These are phyloP conservation scores for Parnassius smintheus DNA, from an alignment of 2,888 invertebrate species.

Conservation along the genomic window DNA sequence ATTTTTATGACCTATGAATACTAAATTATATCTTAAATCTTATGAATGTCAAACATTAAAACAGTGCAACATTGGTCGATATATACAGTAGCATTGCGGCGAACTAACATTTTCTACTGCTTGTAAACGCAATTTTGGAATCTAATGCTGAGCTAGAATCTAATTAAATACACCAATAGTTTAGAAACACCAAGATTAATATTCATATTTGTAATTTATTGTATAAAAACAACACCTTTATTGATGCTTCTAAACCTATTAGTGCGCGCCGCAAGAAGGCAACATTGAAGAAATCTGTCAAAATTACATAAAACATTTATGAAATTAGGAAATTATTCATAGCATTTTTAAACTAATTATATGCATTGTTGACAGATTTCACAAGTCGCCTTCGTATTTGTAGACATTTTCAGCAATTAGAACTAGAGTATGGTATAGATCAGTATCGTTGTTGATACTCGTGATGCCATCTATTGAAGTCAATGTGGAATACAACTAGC, in stretches of 20 bases:
- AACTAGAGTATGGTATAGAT: conserved; percentile 41
- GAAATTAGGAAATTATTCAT: no score
- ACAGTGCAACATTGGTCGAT: conserved; percentile 11
- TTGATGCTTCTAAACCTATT: conserved; percentile 16
- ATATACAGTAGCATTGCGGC: conserved; percentile 13
- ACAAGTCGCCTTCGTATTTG: conserved; percentile 2
- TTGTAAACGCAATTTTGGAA: conserved; percentile 7
- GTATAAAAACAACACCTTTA: conserved; percentile 10
- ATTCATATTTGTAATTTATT: conserved; percentile 3
- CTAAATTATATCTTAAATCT: background rate
- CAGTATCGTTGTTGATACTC: conserved; percentile 97
- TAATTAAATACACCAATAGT: conserved; percentile 3
- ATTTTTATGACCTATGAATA: no score
- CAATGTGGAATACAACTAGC: conserved; percentile 99
- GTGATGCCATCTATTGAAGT: conserved; percentile 99
- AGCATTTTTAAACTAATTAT: background rate
- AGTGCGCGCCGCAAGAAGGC: conserved; percentile 1
- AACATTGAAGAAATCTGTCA: conserved; percentile 16
- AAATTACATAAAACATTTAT: background rate
- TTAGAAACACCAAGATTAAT: conserved; percentile 9
- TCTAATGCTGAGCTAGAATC: conserved; percentile 9
- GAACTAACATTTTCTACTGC: conserved; percentile 20
- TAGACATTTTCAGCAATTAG: conserved; percentile 22
- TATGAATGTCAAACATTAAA: background rate
- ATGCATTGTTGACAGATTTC: conserved; percentile 6